Conservation (phyloP, 2,888 invertebrate genomes). For the Leptothorax acervorum region DNA sequence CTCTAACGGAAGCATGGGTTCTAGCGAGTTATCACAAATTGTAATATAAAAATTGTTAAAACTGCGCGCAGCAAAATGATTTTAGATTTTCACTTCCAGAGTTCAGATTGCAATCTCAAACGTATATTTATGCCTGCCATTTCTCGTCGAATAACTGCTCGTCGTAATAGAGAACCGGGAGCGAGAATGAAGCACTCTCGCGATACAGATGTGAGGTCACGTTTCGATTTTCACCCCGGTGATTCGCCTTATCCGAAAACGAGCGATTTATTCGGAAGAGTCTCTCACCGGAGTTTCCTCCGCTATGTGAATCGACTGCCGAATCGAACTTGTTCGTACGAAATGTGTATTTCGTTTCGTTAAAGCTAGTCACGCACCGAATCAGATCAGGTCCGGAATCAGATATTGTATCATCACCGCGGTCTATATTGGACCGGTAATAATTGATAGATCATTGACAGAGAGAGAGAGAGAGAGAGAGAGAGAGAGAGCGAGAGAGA, state of each 20-base stretch:
- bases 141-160: conserved; percentile 22
- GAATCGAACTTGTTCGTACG: conserved; percentile 24
- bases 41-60: not conserved
- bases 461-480: not conserved
- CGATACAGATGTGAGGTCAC: conserved; percentile 34
- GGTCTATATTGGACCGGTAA: conserved; percentile 20
- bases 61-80: conserved; percentile 6
- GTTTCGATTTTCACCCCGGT: conserved; percentile 44
- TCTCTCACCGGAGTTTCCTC: conserved; percentile 5
- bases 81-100: conserved; percentile 6
- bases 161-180: not conserved
- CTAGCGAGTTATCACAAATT: too few species aligned
- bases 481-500: too few species aligned
- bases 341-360: conserved; percentile 27
- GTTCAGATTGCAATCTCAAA: not conserved
- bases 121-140: conserved; percentile 36
- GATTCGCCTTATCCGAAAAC: conserved; percentile 51
- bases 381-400: conserved; percentile 33
- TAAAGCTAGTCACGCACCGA: conserved; percentile 40
- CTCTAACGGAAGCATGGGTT: not conserved
- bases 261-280: conserved; percentile 46
- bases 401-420: conserved; percentile 3
- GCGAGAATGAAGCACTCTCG: conserved; percentile 29
- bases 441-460: conserved; percentile 45
- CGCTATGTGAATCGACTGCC: conserved; percentile 37